phyloP scores from a whole-genome alignment of 2,113 vertebrate species.

The Ptilonorhynchus violaceus region DNA sequence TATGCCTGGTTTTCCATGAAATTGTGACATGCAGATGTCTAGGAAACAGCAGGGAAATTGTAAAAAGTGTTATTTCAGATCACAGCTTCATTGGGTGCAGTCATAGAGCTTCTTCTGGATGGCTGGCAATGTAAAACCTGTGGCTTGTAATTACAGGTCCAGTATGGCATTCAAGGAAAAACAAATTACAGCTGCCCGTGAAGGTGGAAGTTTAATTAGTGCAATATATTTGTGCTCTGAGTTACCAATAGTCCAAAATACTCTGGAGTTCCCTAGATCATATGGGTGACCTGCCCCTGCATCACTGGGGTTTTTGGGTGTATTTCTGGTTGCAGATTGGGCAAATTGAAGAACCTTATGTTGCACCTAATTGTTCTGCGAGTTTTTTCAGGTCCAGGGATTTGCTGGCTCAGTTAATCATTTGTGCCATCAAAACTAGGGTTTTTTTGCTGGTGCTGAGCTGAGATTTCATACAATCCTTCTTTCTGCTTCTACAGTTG shows the following conservation, averaged over 20 bases:
- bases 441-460: not conserved
- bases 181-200: not conserved
- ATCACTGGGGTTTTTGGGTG: not conserved
- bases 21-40: not conserved
- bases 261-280: rapidly evolving
- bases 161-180: not conserved
- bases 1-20: not conserved
- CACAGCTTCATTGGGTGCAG: not conserved
- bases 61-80: not conserved
- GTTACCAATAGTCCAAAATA: not conserved
- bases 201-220: not conserved
- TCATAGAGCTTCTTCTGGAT: not conserved
- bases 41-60: not conserved
- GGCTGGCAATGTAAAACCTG: not conserved
- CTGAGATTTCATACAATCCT: not conserved
- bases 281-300: not conserved
- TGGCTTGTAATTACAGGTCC: not conserved
- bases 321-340: not conserved
- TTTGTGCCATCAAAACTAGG: not conserved
- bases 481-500: conserved; percentile 68
- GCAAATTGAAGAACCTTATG: not conserved
- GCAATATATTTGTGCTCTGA: not conserved
- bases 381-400: not conserved
- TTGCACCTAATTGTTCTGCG: not conserved
- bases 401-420: not conserved